Base-by-base conservation (phyloP, 2,113 vertebrate species). In the Oophaga pumilio region DNA sequence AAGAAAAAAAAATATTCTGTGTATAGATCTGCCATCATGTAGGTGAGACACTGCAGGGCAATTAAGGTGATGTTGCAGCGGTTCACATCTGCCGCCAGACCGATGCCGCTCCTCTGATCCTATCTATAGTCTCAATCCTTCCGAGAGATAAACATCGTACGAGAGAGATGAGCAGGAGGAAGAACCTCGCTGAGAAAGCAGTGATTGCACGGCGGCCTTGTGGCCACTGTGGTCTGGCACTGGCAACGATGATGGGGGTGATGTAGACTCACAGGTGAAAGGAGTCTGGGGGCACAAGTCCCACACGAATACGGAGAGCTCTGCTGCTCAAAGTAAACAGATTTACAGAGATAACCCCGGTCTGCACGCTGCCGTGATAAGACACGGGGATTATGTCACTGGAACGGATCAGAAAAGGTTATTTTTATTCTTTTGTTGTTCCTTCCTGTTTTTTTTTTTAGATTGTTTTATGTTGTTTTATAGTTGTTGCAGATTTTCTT, bases 11-110 rank as follows among this genome's bases (percentile, higher is more conserved):
- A 71, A 20, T 28, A 12, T 28, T 6, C 28, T 56, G 59, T 59
- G 43, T 13, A 59, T 43, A 18, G 17, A 2, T 71, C 11, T 62
- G 13, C 15, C 85, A 93, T 91, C 90, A 93, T 79, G 89, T 93
- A 94, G 94, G 92, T 92, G 89, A 93, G 93, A 90, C 93, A 71
- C 93, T 93, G 94, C 91, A 92, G 95, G 93, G 92, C 92, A 91
- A 93, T 92, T 94, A 93, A 92, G 91, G 93, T 87, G 92, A 92
- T 93, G 94, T 18, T 89, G 92, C 91, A 89, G 91, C 95, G 93
- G 91, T 92, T 95, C 94, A 95, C 94, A 95, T 96, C 95, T 97
- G 96, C 93, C 95, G 93, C 95, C 92, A 94, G 93, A 92, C 93
- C 95, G 95, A 96, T 94, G 96, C 91, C 91, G 94, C 90, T 92